Conservation (phyloP, 2,797 vertebrate species). For the Chromis chromis region DNA sequence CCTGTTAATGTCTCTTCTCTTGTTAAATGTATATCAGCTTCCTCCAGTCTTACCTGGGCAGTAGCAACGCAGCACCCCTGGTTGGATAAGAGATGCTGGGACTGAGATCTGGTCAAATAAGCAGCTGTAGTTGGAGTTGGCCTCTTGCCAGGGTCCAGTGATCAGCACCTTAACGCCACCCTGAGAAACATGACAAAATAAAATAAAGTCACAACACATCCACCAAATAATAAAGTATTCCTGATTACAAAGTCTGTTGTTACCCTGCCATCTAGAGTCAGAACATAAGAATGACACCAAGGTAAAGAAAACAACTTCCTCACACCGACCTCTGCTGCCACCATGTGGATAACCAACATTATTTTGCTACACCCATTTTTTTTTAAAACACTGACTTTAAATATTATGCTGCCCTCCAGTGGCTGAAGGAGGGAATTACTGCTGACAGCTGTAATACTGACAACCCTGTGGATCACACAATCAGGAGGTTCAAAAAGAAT, state of each 20-base stretch:
- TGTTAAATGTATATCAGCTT: not conserved
- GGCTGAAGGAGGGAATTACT: slow-evolving; percentile 39
- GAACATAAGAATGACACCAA: slow-evolving; percentile 44
- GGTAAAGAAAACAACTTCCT: not conserved
- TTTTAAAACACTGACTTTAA: not conserved
- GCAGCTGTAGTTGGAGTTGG: slow-evolving; percentile 97
- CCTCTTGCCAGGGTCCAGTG: slow-evolving; percentile 98
- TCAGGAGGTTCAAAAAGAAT: not conserved
- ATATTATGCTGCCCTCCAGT: slow-evolving; percentile 45
- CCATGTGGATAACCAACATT: slow-evolving; percentile 61
- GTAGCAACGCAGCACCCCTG: slow-evolving; percentile 98
- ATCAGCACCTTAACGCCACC: slow-evolving; percentile 99
- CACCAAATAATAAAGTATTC: not conserved
- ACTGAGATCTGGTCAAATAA: slow-evolving; percentile 99
- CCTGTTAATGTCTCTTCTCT: not conserved
- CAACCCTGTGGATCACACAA: not conserved
- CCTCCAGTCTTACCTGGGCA: slow-evolving; percentile 92
- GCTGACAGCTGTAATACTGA: not conserved
- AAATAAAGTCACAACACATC: slow-evolving; percentile 22
- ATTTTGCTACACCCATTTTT: not conserved
- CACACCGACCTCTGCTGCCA: slow-evolving; percentile 66
- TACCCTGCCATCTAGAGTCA: slow-evolving; percentile 66
- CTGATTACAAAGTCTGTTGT: slow-evolving; percentile 4
- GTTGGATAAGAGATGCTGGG: slow-evolving; percentile 97
- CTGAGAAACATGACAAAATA: slow-evolving; percentile 75